Base-by-base conservation (phyloP, 2,113 vertebrate species). In the Alexandromys fortis region DNA sequence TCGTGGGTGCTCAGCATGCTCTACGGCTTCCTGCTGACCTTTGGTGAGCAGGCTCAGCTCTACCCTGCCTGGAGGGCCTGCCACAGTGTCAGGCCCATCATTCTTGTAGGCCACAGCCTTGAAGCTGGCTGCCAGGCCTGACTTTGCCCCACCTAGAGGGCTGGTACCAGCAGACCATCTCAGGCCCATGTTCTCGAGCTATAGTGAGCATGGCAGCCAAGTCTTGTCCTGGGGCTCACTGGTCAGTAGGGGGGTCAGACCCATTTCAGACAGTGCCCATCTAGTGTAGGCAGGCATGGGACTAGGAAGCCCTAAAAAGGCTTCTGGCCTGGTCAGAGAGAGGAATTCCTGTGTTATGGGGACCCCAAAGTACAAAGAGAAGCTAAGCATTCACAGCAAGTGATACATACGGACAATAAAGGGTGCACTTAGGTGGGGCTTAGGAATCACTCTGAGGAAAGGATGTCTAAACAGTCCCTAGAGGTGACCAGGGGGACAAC, bases 1-100 rank as follows among this genome's bases (percentile, higher is more conserved):
- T 99, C 99, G 1, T 99, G 99, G 99, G 99, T 99, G 94, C 99
- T 99, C 93, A 98, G 99, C 98, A 99, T 99, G 99, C 99, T 99
- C 91, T 99, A 99, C 7, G 99, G 99, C 94, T 99, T 99, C 98
- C 98, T 99, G 98, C 98, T 99, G 98, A 99, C 99, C 24, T 99
- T 99, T 0, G 99, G 99, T 99, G 97, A 99, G 99, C 97, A 11
- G 68, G 72, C 17, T 38, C 30, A 70, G 65, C 45, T 22, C 42
- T 85, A 9, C 58, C 82, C 61, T 49, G 28, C 63, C 42, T 21
- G 26, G 16, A 68, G 42, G 42, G 38, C 83, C 26, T 30, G 61
- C 22, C 26, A 19, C 8, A 47, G 9, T 19, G 52, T 82, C 38
- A 65, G 58, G 82, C 24, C 38, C 26, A 63, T 42, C n/a, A 16